Evolutionary conservation across 2,113 vertebrate genomes (phyloP), one percentile per base, ranked within the genome.

Genomic region (Vulpes ferrilata): DNA sequence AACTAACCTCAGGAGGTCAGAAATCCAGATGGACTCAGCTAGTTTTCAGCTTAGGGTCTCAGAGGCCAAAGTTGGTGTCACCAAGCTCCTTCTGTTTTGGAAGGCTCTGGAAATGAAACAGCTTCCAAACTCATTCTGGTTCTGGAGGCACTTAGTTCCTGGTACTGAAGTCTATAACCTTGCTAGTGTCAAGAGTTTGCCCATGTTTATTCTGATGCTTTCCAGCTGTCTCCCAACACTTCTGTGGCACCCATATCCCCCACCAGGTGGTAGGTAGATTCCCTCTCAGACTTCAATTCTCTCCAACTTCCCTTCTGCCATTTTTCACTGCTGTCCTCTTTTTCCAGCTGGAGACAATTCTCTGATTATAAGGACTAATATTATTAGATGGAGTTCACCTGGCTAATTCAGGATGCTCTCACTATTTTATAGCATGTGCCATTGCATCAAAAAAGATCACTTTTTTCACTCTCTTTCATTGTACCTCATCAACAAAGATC

Each of bases 161-260:
- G 10, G 16, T 8, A 23, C n/a, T 73, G 38, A 80, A 20, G 16
- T 59, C 55, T 9, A 17, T 1, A 0, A 20, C 25, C 8, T 62
- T 30, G 17, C 3, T 7, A 2, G 6, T 43, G 7, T 86, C 11
- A 10, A 2, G 19, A 43, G n/a, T 1, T 64, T 85, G n/a, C 35
- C 20, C 20, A 2, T 1, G 1, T 38, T 43, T 53, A n/a, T 59
- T 30, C 22, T 16, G 11, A 12, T 19, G 3, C 9, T 22, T 57
- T 73, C 13, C 10, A 43, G 1, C 16, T 23, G 0, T 27, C 3
- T 74, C 7, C 0, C 0, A 22, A 55, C 4, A 51, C 2, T 11
- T 82, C 15, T 27, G 2, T 0, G 10, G 5, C 38, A 51, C 0
- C 15, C 15, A 0, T 32, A 7, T 3, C 30, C 13, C 15, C 30